Base-by-base conservation (phyloP, 2,113 vertebrate genomes). In the Pterocles orientalis region DNA sequence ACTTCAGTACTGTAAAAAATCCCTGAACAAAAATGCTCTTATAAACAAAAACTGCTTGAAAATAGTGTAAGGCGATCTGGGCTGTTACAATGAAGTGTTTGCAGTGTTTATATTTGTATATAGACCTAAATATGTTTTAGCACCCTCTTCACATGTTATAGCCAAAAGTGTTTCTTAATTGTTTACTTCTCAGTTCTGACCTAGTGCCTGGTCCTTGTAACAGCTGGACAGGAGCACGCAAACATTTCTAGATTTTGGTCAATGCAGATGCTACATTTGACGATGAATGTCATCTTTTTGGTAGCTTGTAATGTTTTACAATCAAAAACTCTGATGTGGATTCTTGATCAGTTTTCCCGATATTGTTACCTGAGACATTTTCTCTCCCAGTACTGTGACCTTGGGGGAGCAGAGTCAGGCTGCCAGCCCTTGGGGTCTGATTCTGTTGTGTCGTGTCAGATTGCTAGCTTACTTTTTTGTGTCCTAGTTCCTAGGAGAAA, bases 301-400 rank as follows among this genome's bases (percentile, higher is more conserved):
- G 36, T 50, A 77, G 20, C 10, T 51, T 28, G 26, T 39, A 26
- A 3, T 14, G 14, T 48, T 65, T 48, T 7, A 9, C 19, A 39
- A 58, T 24, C 12, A 3, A 19, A 23, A 3, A 4, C 14, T 1
- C 4, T 3, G 26, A 1, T 73, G 45, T 14, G 54, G 34, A 1
- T 12, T 18, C 17, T 28, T 1, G 0, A 2, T 16, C 1, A 0
- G 11, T 8, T 39, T 56, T 78, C 12, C 50, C 23, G 4, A 1
- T 33, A 24, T 47, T 45, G 51, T 26, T 8, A 1, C 29, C 65
- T 18, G 70, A 43, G 61, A 5, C 36, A 6, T 19, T 51, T 18
- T 33, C 36, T 31, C 24, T 33, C 7, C 19, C 0, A 0, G 33
- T 39, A 2, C 20, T 3, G 48, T 6, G 54, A 19, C 60, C 57